These are phyloP conservation scores for Pantherophis guttatus DNA, from an alignment of 2,113 vertebrate genomes.

Conservation along the genomic window DNA sequence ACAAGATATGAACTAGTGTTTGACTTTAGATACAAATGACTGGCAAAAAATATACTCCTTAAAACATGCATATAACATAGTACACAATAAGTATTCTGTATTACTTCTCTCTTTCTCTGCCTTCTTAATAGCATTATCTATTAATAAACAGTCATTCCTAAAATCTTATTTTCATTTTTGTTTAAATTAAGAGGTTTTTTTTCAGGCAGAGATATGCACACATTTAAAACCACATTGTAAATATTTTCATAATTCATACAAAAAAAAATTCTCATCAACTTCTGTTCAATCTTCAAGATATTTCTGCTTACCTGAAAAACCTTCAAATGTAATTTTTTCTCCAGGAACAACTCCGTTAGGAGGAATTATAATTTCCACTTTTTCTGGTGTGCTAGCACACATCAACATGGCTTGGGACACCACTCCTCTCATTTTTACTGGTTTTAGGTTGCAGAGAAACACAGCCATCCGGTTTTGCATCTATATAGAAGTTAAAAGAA, in stretches of 20 bases:
- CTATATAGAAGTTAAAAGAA: slow-evolving; percentile 59
- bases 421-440: slow-evolving; percentile 88
- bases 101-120: background rate
- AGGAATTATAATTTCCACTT: slow-evolving; percentile 89
- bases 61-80: background rate
- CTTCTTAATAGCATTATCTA: background rate
- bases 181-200: background rate
- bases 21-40: background rate
- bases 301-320: slow-evolving; percentile 79
- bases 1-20: background rate
- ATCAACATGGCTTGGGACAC: slow-evolving; percentile 91
- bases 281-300: background rate
- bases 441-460: slow-evolving; percentile 91
- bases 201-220: background rate
- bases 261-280: background rate
- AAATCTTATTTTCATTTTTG: background rate
- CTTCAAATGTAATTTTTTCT: slow-evolving; percentile 84
- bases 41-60: background rate
- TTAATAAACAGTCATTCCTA: background rate
- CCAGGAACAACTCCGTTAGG: slow-evolving; percentile 82
- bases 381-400: slow-evolving; percentile 90
- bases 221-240: background rate
- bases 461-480: slow-evolving; percentile 93
- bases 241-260: background rate
- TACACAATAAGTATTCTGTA: background rate